Evolutionary conservation across 2,113 vertebrate species (phyloP), one percentile per base, ranked within the genome.

Genomic region (Anhinga rufa): DNA sequence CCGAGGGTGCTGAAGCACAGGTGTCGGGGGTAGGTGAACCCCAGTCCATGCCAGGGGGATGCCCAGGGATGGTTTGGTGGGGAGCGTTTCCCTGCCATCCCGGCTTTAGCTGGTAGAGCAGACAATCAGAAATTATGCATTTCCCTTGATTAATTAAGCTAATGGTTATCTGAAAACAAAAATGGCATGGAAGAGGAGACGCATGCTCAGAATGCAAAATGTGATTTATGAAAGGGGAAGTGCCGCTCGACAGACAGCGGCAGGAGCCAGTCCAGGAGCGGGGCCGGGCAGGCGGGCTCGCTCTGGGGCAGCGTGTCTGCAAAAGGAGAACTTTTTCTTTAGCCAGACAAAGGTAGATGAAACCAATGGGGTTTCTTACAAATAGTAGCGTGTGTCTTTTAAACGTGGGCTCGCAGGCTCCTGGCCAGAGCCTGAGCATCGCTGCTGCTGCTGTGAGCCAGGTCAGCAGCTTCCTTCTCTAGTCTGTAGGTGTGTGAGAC

Each of bases 111-210:
- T 77, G 46, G 49, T 80, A 18, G 88, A 68, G 80, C 77, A 32
- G 25, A 12, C 10, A 1, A 72, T 92, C 84, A 87, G 81, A 82
- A 93, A 74, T 9, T 2, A 88, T 86, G 91, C 82, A 4, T 82
- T 95, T 92, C 90, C 91, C 91, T 92, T 52, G 89, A 93, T 97
- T 95, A 97, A 95, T 96, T 88, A 93, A 91, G 95, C 84, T 95
- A 95, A 96, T 96, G 92, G 92, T 95, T 96, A 95, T 95, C 92
- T 96, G 96, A 92, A 95, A 94, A 88, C 95, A 97, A 95, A 96
- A 95, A 87, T 91, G 97, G 92, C 92, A 92, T 72, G 95, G 91
- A 62, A 95, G 91, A 92, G 80, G 95, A 77, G 92, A 77, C 95
- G 94, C 92, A 94, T 96, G 96, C 95, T 95, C 91, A 95, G 92